Evolutionary conservation across 1,140 invertebrate species (phyloP), one percentile per base, ranked within the genome.

Genomic region (Drosophila arawakana): DNA sequence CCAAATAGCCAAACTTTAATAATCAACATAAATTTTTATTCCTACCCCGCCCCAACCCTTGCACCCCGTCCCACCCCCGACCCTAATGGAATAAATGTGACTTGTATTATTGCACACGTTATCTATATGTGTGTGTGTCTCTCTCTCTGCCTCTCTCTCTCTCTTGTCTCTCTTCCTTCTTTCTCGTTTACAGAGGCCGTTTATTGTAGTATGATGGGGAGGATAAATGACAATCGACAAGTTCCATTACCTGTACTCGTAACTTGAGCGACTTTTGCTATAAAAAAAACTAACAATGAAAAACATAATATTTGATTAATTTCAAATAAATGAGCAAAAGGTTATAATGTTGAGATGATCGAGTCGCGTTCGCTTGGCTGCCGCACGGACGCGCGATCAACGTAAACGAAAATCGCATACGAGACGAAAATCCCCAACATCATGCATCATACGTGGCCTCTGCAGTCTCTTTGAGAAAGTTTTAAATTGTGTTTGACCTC

Each of bases 181-280:
- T 77, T 92, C 89, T 91, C 81, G 74, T 92, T 92, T 91, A 91
- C 91, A 92, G 91, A 92, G 91, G 91, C 91, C 91, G 91, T 79
- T 85, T 90, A 90, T 92, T 86, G 91, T 92, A 85, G 90, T 90
- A 92, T 92, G 91, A 91, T 92, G 91, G 91, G 91, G 91, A 92
- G 90, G 91, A 92, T 90, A 90, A 84, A 67, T 65, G 81, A 82
- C 63, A 73, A 75, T 73, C 81, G 55, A 79, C 70, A 73, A 77
- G 63, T 77, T 58, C 78, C 80, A 78, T 75, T 77, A 71, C 80
- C 72, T 69, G 81, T 71, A 78, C 83, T 85, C 82, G 82, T 86
- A 73, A 78, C 82, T 76, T 88, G 82, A 86, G 76, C 83, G 76
- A 82, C 76, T 82, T 79, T 88, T 83, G 80, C 69, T 74, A 52